Percentiles rank a stretch among this genome's conserved stretches.
phyloP scores from a whole-genome alignment of 2,113 vertebrate genomes.

The Pluvianellus socialis region DNA sequence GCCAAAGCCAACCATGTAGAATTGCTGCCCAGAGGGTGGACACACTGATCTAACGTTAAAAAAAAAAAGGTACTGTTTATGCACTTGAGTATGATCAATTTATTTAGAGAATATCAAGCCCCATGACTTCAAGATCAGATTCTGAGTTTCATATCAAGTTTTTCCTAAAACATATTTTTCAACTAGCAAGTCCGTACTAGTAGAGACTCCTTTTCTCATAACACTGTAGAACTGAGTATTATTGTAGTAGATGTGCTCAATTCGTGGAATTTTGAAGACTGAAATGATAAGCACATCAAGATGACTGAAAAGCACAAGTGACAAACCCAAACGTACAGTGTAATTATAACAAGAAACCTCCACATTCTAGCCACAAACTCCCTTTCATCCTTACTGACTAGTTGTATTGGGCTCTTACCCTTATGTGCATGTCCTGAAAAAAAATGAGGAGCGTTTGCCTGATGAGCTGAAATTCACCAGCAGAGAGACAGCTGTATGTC shows the following conservation, averaged over 20 bases:
- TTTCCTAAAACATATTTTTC: background rate
- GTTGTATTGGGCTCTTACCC: conserved; percentile 77
- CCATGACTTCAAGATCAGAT: background rate
- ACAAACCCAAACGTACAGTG: background rate
- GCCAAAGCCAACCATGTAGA: background rate
- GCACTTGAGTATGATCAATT: background rate
- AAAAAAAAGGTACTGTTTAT: background rate
- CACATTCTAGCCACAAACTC: background rate
- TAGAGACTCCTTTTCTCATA: background rate
- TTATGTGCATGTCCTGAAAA: conserved; percentile 98
- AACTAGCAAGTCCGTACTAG: background rate
- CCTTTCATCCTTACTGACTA: background rate
- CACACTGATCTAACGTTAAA: background rate
- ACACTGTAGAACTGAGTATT: background rate
- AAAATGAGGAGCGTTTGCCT: conserved; percentile 94
- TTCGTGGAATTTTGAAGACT: background rate
- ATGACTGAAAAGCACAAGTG: background rate
- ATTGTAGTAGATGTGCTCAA: background rate
- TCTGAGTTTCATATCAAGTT: background rate
- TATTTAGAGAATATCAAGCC: background rate
- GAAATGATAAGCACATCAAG: background rate
- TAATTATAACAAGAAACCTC: background rate
- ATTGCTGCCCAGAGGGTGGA: background rate
- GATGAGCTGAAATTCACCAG: conserved; percentile 94
- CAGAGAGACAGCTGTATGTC: conserved; percentile 81